These are phyloP conservation scores for Drosophila engyochracea DNA, from an alignment of 2,888 invertebrate genomes.

Conservation along the genomic window DNA sequence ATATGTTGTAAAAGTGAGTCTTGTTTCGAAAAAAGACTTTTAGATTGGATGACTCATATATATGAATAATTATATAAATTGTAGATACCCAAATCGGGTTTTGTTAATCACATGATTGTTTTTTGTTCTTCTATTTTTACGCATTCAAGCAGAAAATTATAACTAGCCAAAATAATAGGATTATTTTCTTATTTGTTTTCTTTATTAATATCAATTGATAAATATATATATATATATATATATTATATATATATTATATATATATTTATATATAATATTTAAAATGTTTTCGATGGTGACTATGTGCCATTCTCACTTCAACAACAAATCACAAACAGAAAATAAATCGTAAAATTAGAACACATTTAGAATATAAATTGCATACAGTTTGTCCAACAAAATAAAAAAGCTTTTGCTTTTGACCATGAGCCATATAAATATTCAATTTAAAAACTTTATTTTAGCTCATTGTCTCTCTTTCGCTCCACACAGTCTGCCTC, in stretches of 20 bases:
- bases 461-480: neutral
- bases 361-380: conserved; percentile 51
- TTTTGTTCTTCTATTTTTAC: fast-evolving
- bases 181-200: neutral
- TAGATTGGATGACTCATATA: neutral
- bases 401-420: conserved; percentile 28
- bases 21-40: neutral
- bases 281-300: conserved; percentile 15
- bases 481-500: neutral
- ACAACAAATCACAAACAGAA: conserved; percentile 6
- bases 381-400: conserved; percentile 21
- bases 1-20: neutral
- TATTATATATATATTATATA: neutral
- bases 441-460: conserved; percentile 56
- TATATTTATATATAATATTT: neutral
- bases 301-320: conserved; percentile 11
- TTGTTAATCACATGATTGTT: neutral
- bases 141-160: neutral
- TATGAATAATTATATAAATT: neutral
- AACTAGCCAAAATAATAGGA: neutral
- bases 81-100: neutral
- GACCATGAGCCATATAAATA: conserved; percentile 65
- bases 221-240: neutral
- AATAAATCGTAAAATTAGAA: conserved; percentile 16
- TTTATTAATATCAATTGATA: neutral